Conservation (phyloP, 2,888 invertebrate genomes). For the Caenorhabditis sp. region DNA sequence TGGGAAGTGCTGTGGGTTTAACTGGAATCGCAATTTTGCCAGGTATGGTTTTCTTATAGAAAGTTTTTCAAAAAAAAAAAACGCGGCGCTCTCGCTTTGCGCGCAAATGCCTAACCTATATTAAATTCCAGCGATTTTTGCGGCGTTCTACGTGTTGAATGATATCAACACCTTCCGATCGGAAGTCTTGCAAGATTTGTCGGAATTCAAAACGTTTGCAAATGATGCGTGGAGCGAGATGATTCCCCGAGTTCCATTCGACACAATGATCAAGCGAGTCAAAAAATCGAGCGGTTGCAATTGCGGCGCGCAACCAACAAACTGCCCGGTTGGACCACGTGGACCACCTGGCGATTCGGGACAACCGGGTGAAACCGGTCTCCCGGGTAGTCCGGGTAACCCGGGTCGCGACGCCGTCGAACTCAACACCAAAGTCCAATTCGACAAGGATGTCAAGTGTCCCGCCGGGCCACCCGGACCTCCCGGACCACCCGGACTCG, state of each 20-base stretch:
- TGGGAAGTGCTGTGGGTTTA: slow-evolving; percentile 32
- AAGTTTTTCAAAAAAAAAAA: not conserved
- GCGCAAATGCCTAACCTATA: too few species aligned
- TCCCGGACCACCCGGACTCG: slow-evolving; percentile 34
- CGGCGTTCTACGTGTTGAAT: slow-evolving; percentile 31
- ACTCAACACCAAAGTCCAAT: slow-evolving; percentile 23
- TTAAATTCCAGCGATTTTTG: slow-evolving; percentile 27
- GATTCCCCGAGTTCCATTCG: not conserved
- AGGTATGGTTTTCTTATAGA: slow-evolving; percentile 8
- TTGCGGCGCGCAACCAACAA: not conserved
- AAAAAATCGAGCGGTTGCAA: not conserved
- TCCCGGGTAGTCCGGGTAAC: slow-evolving; percentile 2
- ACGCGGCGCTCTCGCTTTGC: too few species aligned
- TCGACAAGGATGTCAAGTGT: slow-evolving; percentile 23
- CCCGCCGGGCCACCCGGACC: slow-evolving; percentile 26
- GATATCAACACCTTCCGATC: slow-evolving; percentile 40
- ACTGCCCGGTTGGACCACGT: not conserved
- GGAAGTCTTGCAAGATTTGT: slow-evolving; percentile 29
- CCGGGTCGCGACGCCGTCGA: slow-evolving; percentile 21
- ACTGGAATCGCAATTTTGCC: slow-evolving; percentile 37
- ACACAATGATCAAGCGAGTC: not conserved
- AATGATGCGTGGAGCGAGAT: slow-evolving; percentile 28
- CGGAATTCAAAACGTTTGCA: slow-evolving; percentile 39
- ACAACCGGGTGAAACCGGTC: not conserved
- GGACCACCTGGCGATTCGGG: not conserved